Evolutionary conservation across 2,888 invertebrate genomes (phyloP).

Genomic region (Philhelius pedissequus): DNA sequence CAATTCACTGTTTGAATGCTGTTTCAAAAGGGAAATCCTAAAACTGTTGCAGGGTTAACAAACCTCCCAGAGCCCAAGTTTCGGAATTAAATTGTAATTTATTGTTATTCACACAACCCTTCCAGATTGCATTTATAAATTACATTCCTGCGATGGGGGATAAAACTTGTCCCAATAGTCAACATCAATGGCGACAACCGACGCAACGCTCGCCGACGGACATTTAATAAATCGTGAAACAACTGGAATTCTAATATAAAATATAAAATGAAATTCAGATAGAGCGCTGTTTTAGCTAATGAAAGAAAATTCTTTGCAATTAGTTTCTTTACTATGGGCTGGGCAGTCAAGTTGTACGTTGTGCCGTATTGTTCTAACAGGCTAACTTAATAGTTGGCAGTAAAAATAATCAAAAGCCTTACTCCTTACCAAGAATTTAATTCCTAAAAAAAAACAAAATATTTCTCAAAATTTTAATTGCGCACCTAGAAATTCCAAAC

Average conservation of each 20-base stretch:
- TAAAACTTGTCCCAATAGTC: background rate
- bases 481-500: slow-evolving; percentile 1
- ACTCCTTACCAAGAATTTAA: background rate
- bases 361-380: slow-evolving; percentile 53
- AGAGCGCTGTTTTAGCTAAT: background rate
- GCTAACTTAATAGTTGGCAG: slow-evolving; percentile 63
- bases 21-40: background rate
- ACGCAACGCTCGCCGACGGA: too few relatives aligned
- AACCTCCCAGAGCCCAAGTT: slow-evolving; percentile 22
- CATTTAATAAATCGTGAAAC: slow-evolving; percentile 63
- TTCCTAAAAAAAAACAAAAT: too few relatives aligned
- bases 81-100: slow-evolving; percentile 68
- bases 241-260: slow-evolving; percentile 30
- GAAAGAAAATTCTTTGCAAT: background rate
- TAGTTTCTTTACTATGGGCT: background rate
- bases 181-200: too few relatives aligned
- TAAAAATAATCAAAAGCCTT: slow-evolving; percentile 46
- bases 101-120: slow-evolving; percentile 62
- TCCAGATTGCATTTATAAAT: background rate
- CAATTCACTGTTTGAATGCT: background rate
- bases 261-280: slow-evolving; percentile 37
- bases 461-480: slow-evolving; percentile 42
- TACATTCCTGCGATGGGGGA: slow-evolving; percentile 1
- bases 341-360: background rate
- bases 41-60: background rate